These are phyloP conservation scores for Platycnemis pennipes DNA, from an alignment of 2,888 invertebrate genomes.

Conservation along the genomic window DNA sequence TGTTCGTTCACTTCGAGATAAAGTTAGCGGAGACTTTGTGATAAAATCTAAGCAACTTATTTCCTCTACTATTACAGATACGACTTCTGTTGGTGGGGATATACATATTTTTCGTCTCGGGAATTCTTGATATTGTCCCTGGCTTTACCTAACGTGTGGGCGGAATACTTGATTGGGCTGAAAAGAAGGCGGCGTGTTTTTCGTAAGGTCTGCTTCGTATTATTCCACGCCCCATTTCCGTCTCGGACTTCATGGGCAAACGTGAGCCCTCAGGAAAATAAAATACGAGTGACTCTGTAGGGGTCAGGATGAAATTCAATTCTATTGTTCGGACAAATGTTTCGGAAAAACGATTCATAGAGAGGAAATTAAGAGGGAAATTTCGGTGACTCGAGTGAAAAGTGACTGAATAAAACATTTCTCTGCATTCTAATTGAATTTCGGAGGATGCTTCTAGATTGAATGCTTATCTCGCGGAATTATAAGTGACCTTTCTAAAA, in stretches of 20 bases:
- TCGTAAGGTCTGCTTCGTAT: not conserved
- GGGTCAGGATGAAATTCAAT: not conserved
- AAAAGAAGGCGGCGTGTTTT: not conserved
- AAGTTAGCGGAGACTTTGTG: too few relatives aligned
- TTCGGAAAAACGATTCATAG: not conserved
- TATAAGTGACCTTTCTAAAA: not conserved
- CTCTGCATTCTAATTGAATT: not conserved
- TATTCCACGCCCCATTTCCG: not conserved
- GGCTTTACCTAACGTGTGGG: too few relatives aligned
- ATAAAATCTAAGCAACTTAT: too few relatives aligned
- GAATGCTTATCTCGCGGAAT: not conserved
- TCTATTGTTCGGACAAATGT: not conserved
- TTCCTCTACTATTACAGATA: too few relatives aligned
- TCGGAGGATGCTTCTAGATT: not conserved
- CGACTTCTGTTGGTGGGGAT: too few relatives aligned
- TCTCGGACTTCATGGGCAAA: not conserved
- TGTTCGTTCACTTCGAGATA: too few relatives aligned
- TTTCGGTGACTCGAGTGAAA: not conserved
- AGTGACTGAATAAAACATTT: not conserved
- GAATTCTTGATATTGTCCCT: too few relatives aligned
- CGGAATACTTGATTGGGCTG: not conserved
- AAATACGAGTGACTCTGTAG: not conserved
- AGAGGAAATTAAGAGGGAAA: constrained; percentile 18
- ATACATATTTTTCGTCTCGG: too few relatives aligned
- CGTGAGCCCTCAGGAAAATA: not conserved